Evolutionary conservation across 2,113 vertebrate species (phyloP).

Genomic region (Vireo altiloquus): DNA sequence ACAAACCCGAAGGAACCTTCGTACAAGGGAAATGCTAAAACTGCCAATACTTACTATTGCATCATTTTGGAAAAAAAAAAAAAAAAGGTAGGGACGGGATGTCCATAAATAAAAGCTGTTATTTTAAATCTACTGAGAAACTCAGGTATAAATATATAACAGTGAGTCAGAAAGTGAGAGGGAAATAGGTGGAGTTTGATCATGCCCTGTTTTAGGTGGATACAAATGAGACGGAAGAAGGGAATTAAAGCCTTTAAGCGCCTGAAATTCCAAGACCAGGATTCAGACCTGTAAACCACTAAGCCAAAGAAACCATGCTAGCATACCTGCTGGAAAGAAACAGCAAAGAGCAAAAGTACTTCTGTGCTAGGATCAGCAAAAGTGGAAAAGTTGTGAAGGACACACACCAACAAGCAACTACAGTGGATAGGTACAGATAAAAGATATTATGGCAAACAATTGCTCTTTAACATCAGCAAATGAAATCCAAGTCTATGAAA

Average conservation of each 20-base stretch:
- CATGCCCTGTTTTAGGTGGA: neutral
- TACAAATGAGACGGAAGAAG: neutral
- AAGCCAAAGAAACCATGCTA: neutral
- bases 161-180: constrained; percentile 43
- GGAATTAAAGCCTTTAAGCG: neutral
- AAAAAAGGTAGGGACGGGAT: neutral
- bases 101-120: constrained; percentile 42
- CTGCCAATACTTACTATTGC: constrained; percentile 5
- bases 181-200: constrained; percentile 6
- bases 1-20: neutral
- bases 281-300: neutral
- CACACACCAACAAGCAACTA: neutral
- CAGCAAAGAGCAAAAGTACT: neutral
- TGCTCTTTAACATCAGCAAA: neutral
- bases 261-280: neutral
- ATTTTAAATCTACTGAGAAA: constrained; percentile 43
- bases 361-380: neutral
- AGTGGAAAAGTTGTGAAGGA: neutral
- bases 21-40: neutral
- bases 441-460: neutral
- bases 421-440: neutral
- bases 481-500: neutral
- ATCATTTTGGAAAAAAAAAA: neutral
- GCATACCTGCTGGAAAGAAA: neutral
- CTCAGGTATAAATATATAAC: constrained; percentile 23